Percentiles rank a stretch among this genome's conserved stretches.
Conservation (phyloP, 2,888 invertebrate species). For the Heliconius ethilla region DNA sequence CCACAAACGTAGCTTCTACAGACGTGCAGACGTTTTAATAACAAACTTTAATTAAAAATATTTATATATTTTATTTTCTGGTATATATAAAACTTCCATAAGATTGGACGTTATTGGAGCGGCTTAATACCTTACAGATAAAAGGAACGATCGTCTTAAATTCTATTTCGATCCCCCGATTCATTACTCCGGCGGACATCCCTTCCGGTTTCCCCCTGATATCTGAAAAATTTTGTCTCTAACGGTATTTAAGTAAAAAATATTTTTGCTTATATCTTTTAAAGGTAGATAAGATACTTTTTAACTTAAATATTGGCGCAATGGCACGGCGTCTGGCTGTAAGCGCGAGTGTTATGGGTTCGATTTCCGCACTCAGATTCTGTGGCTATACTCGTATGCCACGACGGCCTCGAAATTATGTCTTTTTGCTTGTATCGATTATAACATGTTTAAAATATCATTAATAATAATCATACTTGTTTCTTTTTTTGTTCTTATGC, state of each 20-base stretch:
- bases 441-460: too few relatives aligned
- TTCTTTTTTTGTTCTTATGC: too few relatives aligned
- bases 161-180: slow-evolving; percentile 31
- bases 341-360: neutral
- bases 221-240: slow-evolving; percentile 12
- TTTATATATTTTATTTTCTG: neutral
- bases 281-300: neutral
- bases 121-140: slow-evolving; percentile 32
- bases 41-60: neutral
- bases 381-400: too few relatives aligned
- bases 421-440: too few relatives aligned
- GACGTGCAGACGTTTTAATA: too few relatives aligned
- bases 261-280: neutral
- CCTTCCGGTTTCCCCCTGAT: slow-evolving; percentile 5
- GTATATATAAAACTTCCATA: neutral
- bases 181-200: slow-evolving; percentile 28
- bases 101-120: slow-evolving; percentile 20
- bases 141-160: slow-evolving; percentile 28
- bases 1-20: neutral
- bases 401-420: too few relatives aligned
- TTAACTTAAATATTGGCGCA: neutral
- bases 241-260: neutral
- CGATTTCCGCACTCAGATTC: neutral
- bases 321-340: neutral
- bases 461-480: too few relatives aligned